A percentile compares a stretch with the other conserved stretches of the same genome.
Evolutionary conservation across 2,797 vertebrate genomes (phyloP).

Genomic region (Poeciliopsis gracilis): DNA sequence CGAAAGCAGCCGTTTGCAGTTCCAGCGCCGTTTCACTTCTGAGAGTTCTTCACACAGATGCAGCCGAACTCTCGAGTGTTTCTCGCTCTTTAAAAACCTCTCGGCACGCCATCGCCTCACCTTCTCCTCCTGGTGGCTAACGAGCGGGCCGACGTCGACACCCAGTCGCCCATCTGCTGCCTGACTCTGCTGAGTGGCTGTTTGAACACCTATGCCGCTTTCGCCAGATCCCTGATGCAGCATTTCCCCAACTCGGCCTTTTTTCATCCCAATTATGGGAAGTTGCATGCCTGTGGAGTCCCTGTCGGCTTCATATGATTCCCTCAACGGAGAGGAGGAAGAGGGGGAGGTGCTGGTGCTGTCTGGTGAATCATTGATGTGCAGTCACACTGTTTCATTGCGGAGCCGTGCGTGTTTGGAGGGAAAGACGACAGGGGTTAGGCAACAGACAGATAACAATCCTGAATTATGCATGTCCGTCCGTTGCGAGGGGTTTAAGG

Average conservation of each 20-base stretch:
- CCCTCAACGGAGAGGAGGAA: constrained; percentile 52
- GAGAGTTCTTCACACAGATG: constrained; percentile 37
- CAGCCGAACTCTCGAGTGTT: constrained; percentile 47
- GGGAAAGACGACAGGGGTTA: constrained; percentile 34
- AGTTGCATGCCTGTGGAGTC: constrained; percentile 69
- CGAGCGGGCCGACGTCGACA: constrained; percentile 43
- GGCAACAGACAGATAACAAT: constrained; percentile 58
- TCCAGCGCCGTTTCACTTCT: constrained; percentile 35
- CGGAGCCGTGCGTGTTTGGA: constrained; percentile 48
- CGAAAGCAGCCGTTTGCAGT: constrained; percentile 31
- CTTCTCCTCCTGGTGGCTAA: constrained; percentile 46
- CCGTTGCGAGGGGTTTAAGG: constrained; percentile 37
- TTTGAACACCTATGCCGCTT: constrained; percentile 63
- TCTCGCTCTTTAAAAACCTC: constrained; percentile 26
- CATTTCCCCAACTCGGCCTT: constrained; percentile 43
- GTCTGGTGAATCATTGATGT: constrained; percentile 77
- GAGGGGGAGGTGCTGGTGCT: constrained; percentile 8
- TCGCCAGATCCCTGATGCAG: constrained; percentile 73
- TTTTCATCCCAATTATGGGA: constrained; percentile 74
- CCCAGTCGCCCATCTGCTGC: constrained; percentile 56
- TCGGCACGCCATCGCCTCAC: not conserved
- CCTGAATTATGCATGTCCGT: constrained; percentile 59
- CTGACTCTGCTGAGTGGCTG: constrained; percentile 70
- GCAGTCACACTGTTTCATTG: constrained; percentile 74
- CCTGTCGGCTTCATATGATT: constrained; percentile 69